Base-by-base conservation (phyloP, 2,888 invertebrate species). In the Shargacucullia verbasci region DNA sequence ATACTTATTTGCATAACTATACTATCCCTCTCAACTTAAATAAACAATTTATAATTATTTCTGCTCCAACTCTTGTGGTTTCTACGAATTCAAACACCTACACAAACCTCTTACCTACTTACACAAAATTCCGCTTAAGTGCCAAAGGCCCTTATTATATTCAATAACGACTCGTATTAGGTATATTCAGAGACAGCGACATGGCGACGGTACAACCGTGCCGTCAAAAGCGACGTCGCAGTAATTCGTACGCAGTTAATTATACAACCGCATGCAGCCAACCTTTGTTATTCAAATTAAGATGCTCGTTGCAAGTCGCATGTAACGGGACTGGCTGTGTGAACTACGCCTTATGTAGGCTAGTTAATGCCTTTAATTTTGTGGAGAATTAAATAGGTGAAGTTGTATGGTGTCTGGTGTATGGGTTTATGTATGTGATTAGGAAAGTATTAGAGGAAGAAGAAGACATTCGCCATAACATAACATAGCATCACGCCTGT, bases 241-340 rank as follows among this genome's bases (percentile, higher is more conserved):
- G 79, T 84, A 82, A 84, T 82, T 83, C 84, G 71, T 73, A 66
- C 73, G 70, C 70, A 79, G 82, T 83, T 87, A 85, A 88, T 89
- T 89, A 89, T 89, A 88, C 89, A 79, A 67, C 73, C 83, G 76
- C 89, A 89, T 88, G 89, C 82, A 79, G 78, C 75, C 76, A 13
- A 81, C 86, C 89, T 89, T 89, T 89, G 89, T 88, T 84, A 89
- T 89, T 89, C 86, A 86, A 89, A 89, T 89, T 75, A 82, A 78
- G 78, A 74, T 65, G 76, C 76, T 75, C 71, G 66, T 70, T 73
- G 73, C 76, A 66, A 66, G 78, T 66, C 63, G 49, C 63, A 57
- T 61, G 55, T 62, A 55, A 59, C 63, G 67, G 67, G 13, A 44
- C 60, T 35, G 38, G 56, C 41, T 27, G 63, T 58, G 50, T 15